A percentile compares a stretch with the other conserved stretches of the same genome.
Evolutionary conservation across 2,113 vertebrate species (phyloP).

Genomic region (Protobothrops mucrosquamatus): DNA sequence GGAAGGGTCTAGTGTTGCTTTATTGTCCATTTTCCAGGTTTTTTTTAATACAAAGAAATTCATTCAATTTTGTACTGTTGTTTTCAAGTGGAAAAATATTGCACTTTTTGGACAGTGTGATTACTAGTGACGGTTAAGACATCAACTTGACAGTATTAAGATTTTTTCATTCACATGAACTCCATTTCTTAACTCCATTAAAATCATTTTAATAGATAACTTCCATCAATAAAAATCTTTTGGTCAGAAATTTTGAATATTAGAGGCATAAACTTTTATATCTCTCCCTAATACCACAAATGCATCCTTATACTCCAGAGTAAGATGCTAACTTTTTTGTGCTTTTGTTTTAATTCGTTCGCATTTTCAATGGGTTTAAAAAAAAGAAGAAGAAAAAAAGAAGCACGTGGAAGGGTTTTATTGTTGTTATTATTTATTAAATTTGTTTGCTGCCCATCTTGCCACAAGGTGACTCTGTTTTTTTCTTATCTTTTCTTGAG

Average conservation of each 20-base stretch:
- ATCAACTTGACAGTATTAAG: neutral
- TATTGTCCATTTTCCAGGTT: neutral
- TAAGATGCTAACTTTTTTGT: neutral
- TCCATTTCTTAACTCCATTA: neutral
- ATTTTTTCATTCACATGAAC: neutral
- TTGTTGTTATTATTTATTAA: neutral
- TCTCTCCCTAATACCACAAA: neutral
- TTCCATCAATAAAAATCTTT: neutral
- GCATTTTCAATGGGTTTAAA: neutral
- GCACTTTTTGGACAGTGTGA: neutral
- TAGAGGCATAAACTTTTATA: neutral
- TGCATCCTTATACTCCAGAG: neutral
- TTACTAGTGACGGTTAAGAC: neutral
- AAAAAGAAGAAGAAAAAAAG: neutral
- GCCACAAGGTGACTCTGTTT: neutral
- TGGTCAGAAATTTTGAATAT: neutral
- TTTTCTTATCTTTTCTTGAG: neutral
- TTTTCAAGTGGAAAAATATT: neutral
- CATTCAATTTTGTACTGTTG: neutral
- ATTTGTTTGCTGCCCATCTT: neutral
- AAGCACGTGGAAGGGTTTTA: neutral
- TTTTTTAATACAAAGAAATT: neutral
- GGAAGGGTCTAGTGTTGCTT: neutral
- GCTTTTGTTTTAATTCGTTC: neutral
- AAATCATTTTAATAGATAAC: neutral